Conservation (phyloP, 2,888 invertebrate genomes). For the Drosophila cyrtoloma region DNA sequence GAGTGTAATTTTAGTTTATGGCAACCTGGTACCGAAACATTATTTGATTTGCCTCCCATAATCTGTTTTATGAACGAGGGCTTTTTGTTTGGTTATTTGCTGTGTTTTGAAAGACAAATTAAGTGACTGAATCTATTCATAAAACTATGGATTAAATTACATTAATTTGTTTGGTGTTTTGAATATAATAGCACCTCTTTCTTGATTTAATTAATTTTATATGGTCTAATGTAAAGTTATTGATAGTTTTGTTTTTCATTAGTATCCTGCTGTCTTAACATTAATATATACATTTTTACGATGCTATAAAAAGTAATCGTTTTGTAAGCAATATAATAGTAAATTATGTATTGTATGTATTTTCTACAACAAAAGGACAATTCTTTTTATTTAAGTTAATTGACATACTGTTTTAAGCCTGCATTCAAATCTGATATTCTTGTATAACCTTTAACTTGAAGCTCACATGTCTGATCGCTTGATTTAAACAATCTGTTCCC, state of each 20-base stretch:
- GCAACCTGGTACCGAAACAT: background rate
- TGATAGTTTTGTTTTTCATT: constrained; percentile 6
- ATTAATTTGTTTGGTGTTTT: background rate
- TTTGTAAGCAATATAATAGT: background rate
- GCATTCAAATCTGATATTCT: background rate
- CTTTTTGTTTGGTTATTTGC: background rate
- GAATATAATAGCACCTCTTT: background rate
- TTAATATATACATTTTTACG: constrained; percentile 13
- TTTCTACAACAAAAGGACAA: background rate
- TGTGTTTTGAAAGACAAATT: background rate
- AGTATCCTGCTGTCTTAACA: constrained; percentile 8
- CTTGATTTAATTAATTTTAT: constrained; percentile 33
- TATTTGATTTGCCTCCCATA: background rate
- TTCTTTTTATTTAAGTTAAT: background rate
- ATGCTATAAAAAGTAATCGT: constrained; percentile 14
- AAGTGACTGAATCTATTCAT: background rate
- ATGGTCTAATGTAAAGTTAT: constrained; percentile 13
- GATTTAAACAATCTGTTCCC: constrained; percentile 45
- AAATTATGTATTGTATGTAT: background rate
- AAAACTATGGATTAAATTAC: background rate
- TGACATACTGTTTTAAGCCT: background rate
- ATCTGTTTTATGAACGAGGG: background rate
- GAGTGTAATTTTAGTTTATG: background rate
- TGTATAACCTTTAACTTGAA: constrained; percentile 19
- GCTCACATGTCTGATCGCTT: constrained; percentile 38